Evolutionary conservation across 2,797 vertebrate species (phyloP).

Genomic region (Siniperca obscura): DNA sequence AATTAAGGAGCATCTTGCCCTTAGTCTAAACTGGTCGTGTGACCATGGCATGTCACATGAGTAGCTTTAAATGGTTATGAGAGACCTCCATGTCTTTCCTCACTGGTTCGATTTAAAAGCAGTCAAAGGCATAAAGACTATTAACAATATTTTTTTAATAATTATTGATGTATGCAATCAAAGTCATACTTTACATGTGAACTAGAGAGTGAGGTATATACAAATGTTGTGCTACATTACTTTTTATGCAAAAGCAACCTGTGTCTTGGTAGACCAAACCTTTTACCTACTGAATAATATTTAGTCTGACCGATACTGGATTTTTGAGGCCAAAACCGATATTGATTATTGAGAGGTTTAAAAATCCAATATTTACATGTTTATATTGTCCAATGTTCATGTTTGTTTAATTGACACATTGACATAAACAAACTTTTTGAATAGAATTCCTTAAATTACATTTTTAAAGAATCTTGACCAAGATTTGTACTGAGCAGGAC

Average conservation of each 20-base stretch:
- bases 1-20: slow-evolving; percentile 24
- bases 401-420: neutral
- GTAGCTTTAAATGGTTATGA: neutral
- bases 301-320: neutral
- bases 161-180: neutral
- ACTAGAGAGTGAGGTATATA: neutral
- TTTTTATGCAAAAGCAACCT: neutral
- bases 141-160: neutral
- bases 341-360: neutral
- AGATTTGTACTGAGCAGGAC: neutral
- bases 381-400: neutral
- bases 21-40: neutral
- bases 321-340: neutral
- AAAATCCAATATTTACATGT: neutral
- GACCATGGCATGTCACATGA: slow-evolving; percentile 18
- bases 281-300: neutral
- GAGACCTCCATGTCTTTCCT: neutral
- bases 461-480: neutral
- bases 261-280: neutral
- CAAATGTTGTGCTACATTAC: neutral
- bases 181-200: neutral
- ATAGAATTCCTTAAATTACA: neutral
- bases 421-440: neutral
- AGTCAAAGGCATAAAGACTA: neutral
- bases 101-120: neutral